Evolutionary conservation across 2,888 invertebrate genomes (phyloP), one percentile per base, ranked within the genome.

Genomic region (Andrena praecox): DNA sequence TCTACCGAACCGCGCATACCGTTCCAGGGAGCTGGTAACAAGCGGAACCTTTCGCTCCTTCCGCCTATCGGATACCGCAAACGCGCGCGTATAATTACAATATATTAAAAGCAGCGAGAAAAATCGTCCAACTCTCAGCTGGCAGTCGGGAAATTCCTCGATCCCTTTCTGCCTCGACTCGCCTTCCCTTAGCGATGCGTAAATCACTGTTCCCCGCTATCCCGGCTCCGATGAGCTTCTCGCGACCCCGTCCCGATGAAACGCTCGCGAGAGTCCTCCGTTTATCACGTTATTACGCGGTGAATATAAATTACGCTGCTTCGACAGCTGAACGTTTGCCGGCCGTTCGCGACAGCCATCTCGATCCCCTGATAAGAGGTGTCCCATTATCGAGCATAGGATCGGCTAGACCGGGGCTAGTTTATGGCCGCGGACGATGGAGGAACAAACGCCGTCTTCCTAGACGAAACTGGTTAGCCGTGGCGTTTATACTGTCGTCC

Each of bases 371-470:
- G 68, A 75, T 68, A 64, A 64, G 27, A 63, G 42, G 60, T 69
- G 69, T 66, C 66, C 29, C 52, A 42, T 20, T 80, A 71, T 80
- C 68, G n/a, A 56, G 3, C 10, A 54, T 20, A 52, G 62, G 63
- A 82, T 82, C 80, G 27, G 54, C 24, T 20, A 69, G 33, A 10
- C 20, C 8, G 20, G 4, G 24, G 24, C 50, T 71, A 33, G 31
- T 82, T 82, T 82, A 82, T 64, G 73, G 50, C 60, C 62, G 16
- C 42, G 48, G 33, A 12, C 7, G 54, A 50, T 20, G 24, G 52
- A 48, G 31, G 35, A 80, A 69, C 60, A 67, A 72, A 69, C 59
- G 24, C 56, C 42, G n/a, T 59, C 24, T 70, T 77, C 54, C 62
- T 77, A 75, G 77, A 68, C 35, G 24, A 66, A 33, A 50, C 5